Base-by-base conservation (phyloP, 2,113 vertebrate species). In the Micronycteris hirsuta region DNA sequence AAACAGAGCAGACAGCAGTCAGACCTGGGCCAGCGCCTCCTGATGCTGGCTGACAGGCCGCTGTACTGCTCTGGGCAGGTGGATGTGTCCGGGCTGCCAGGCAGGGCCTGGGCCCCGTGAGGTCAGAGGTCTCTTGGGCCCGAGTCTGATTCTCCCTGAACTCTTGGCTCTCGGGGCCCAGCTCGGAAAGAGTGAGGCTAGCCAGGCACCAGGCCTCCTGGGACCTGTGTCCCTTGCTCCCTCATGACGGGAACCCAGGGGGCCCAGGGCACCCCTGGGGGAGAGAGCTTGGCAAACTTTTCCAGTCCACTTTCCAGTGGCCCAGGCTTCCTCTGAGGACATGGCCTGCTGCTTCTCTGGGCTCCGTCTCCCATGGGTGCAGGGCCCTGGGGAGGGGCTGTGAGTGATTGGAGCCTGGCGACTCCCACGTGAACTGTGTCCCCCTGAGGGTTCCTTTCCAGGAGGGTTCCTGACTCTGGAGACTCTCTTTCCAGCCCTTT, bases 401-500 rank as follows among this genome's bases (percentile, higher is more conserved):
- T 61, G 77, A 67, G 71, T 78, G 85, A 74, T 47, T 86, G 89
- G 95, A 95, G 73, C 71, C 38, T 43, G 83, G 49, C 33, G 41
- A 9, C 54, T 88, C 94, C 81, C 87, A 33, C 43, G 41, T 0
- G 24, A 67, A 49, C 45, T 19, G 1, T 0, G 9, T 16, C 28
- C 54, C 80, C 76, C 76, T 31, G 5, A 17, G 67, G 76, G 45
- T 11, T 43, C 71, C 65, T 90, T 85, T 92, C 94, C 94, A 56
- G 77, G 71, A 91, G 94, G 41, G 4, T 41, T 52, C 33, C 73
- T 47, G 38, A 91, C 93, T 93, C 89, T 0, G 0, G 73, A 94
- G 95, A 71, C 80, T 93, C 43, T 93, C 91, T 96, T 97, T 97
- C 95, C 97, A 96, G 92, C 89, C 82, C 54, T 68, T 89, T 93